Evolutionary conservation across 1,140 invertebrate species (phyloP).

Genomic region (Atta cephalotes): DNA sequence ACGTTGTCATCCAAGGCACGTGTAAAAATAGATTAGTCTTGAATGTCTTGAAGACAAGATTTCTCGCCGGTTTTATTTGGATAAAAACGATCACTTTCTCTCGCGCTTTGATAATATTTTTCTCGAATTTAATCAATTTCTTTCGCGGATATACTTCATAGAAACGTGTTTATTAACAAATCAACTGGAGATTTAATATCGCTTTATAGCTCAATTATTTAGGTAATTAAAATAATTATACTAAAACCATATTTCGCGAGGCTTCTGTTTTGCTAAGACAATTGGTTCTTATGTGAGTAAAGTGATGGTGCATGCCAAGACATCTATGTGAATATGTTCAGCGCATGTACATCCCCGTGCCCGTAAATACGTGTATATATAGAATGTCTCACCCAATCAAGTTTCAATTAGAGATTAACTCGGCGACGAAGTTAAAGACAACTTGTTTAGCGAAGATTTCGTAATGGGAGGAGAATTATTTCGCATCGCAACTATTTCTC

Average conservation of each 20-base stretch:
- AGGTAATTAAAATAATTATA: not conserved
- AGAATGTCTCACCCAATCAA: conserved; percentile 48
- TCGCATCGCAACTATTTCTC: not conserved
- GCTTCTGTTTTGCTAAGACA: not conserved
- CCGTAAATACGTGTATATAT: conserved; percentile 62
- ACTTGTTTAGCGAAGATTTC: conserved; percentile 1
- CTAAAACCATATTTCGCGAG: not conserved
- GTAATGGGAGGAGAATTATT: not conserved
- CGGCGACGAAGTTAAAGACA: conserved; percentile 13
- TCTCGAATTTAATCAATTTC: not conserved
- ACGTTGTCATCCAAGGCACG: not conserved
- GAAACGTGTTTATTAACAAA: not conserved
- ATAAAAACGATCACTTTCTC: conserved; percentile 4
- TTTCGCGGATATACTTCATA: not conserved
- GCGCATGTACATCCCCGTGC: conserved; percentile 57
- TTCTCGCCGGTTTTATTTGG: not conserved
- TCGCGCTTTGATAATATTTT: not conserved
- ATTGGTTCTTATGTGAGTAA: conserved; percentile 72
- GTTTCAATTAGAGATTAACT: not conserved
- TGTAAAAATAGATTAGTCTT: not conserved
- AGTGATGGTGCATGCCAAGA: conserved; percentile 84
- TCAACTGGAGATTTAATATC: not conserved
- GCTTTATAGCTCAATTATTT: not conserved
- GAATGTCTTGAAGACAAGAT: not conserved
- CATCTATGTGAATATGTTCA: conserved; percentile 81